Evolutionary conservation across 2,113 vertebrate species (phyloP).

Genomic region (Melanocharis versteri): DNA sequence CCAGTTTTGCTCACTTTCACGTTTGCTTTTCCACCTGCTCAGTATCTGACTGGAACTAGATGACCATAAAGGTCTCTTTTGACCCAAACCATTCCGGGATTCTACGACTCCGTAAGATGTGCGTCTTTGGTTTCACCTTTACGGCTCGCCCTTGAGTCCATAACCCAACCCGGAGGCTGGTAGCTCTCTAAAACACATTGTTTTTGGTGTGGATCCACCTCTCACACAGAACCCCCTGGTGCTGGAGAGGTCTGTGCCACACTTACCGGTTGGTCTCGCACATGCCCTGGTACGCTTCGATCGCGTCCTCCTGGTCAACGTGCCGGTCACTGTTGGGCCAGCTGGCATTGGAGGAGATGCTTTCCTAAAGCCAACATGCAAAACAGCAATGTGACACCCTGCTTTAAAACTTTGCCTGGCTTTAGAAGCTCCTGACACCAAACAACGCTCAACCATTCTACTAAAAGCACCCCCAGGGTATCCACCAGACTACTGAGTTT

Average conservation of each 20-base stretch:
- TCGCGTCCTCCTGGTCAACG: constrained; percentile 76
- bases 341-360: constrained; percentile 29
- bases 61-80: neutral
- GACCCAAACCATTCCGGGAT: neutral
- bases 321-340: constrained; percentile 78
- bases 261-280: constrained; percentile 85
- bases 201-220: neutral
- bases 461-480: neutral
- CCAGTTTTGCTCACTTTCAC: neutral
- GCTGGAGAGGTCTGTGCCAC: neutral
- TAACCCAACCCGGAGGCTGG: neutral
- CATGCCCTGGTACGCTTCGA: constrained; percentile 79
- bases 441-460: neutral
- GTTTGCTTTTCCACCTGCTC: neutral
- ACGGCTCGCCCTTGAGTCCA: fast-evolving
- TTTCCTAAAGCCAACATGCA: constrained; percentile 39
- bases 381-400: neutral
- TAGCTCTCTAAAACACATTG: fast-evolving
- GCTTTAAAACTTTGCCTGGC: neutral
- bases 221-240: fast-evolving
- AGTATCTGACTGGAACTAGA: neutral
- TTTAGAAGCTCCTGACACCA: neutral
- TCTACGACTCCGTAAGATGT: fast-evolving
- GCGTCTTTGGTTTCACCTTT: neutral
- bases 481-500: neutral